Evolutionary conservation across 2,113 vertebrate species (phyloP).

Genomic region (Phalacrocorax aristotelis): DNA sequence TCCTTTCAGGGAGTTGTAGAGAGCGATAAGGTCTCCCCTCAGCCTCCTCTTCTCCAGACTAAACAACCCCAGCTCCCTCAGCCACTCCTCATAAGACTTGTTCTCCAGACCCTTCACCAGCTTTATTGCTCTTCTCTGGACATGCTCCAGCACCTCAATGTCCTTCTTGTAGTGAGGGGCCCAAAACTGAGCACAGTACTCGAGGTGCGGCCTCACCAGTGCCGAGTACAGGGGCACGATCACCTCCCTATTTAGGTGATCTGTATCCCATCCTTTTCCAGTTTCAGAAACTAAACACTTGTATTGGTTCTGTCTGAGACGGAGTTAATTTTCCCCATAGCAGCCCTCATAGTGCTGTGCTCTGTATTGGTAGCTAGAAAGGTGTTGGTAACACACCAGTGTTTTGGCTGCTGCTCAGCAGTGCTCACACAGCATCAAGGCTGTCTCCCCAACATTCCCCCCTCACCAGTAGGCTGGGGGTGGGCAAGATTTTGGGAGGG

Average conservation of each 20-base stretch:
- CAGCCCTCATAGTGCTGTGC: neutral
- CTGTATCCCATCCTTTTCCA: neutral
- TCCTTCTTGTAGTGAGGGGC: too few species aligned
- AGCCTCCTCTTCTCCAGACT: too few species aligned
- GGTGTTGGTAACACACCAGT: neutral
- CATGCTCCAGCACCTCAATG: too few species aligned
- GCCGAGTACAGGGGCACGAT: too few species aligned
- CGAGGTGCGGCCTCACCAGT: too few species aligned
- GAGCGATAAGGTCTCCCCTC: too few species aligned
- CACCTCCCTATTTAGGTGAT: neutral
- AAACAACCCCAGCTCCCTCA: too few species aligned
- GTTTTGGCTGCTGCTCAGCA: neutral
- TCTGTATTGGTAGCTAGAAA: neutral
- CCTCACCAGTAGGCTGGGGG: neutral
- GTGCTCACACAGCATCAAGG: neutral
- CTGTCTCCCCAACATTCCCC: neutral
- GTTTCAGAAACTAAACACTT: neutral
- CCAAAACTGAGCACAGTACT: too few species aligned
- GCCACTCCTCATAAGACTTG: too few species aligned
- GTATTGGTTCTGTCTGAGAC: neutral
- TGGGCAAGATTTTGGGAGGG: neutral
- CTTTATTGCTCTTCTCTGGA: too few species aligned
- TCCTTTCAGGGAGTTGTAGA: too few species aligned
- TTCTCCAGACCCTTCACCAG: too few species aligned
- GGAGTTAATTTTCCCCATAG: neutral